Evolutionary conservation across 2,113 vertebrate genomes (phyloP), one percentile per base, ranked within the genome.

Genomic region (Marmota monax): DNA sequence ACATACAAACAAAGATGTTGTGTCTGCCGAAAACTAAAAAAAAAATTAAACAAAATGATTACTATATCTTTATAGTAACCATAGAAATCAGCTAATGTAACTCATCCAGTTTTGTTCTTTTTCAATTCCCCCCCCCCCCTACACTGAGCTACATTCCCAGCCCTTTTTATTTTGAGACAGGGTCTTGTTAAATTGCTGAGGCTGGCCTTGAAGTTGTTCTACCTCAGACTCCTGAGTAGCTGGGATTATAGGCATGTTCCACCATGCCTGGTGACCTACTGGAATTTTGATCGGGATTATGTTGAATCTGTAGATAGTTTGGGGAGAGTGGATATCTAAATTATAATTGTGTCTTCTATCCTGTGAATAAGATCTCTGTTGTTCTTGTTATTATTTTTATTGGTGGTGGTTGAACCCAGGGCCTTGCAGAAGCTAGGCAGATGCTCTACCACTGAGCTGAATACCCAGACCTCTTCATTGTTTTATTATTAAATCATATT

Each of bases 251-350:
- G 23, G 23, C 22, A 63, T 25, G 61, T 63, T 10, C 61, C 23
- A 63, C 23, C 61, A 63, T 63, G 61, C 23, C 61, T 63, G 61
- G 34, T 14, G 4, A n/a, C 34, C 22, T 93, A 32, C 13, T 73
- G 25, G 56, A 93, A 85, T 93, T 96, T 92, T 76, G 39, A 25
- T 84, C 85, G 84, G 63, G 34, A 85, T 89, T 85, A 6, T 73
- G 14, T 67, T 73, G 23, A 96, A 85, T 74, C n/a, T 91, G 1
- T 86, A 42, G n/a, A 42, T 34, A 90, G 84, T 90, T 93, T 93
- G 63, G 80, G 23, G 51, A 88, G 77, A 83, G 34, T 9, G 25
- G 18, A 34, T 92, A 37, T 61, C 58, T 63, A 23, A 23, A 63
- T 27, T 9, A 63, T 63, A 63, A 58, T 63, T 63, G 61, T 63